These are phyloP conservation scores for Meles meles DNA, from an alignment of 2,113 vertebrate species.

Conservation along the genomic window DNA sequence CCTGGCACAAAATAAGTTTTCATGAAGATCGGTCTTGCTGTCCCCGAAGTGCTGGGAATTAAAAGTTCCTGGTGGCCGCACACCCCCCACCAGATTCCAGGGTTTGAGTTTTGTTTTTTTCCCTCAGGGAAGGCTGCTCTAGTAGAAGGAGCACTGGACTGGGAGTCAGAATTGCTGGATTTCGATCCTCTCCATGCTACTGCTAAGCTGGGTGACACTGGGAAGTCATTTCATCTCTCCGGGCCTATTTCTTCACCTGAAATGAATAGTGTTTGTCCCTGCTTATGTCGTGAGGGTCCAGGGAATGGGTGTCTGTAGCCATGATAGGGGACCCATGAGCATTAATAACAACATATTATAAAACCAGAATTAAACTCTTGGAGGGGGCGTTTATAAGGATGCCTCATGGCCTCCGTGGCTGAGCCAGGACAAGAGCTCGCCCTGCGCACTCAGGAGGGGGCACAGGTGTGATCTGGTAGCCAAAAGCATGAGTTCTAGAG, in stretches of 20 bases:
- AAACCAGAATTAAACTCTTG: background rate
- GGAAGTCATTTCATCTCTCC: background rate
- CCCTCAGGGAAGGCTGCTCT: background rate
- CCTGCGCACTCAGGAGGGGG: too few relatives aligned
- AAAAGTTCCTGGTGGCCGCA: background rate
- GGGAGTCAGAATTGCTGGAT: background rate
- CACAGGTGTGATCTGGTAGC: rapidly evolving
- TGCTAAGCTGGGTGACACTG: background rate
- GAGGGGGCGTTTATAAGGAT: background rate
- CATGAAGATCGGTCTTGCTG: background rate
- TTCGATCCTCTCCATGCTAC: background rate
- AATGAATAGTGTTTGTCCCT: background rate
- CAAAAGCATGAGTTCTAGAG: background rate
- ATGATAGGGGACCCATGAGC: background rate
- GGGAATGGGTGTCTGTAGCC: background rate
- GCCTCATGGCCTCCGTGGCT: rapidly evolving
- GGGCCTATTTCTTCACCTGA: background rate
- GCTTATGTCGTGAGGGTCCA: background rate
- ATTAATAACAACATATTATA: background rate
- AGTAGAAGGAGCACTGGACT: background rate
- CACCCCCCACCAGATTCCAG: background rate
- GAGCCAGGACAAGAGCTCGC: background rate
- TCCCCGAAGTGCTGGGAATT: background rate
- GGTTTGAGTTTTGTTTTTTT: background rate
- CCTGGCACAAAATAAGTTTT: background rate